Evolutionary conservation across 92 coral and sea anemone genomes (phyloP).

Genomic region (Epizoanthus ramosus): DNA sequence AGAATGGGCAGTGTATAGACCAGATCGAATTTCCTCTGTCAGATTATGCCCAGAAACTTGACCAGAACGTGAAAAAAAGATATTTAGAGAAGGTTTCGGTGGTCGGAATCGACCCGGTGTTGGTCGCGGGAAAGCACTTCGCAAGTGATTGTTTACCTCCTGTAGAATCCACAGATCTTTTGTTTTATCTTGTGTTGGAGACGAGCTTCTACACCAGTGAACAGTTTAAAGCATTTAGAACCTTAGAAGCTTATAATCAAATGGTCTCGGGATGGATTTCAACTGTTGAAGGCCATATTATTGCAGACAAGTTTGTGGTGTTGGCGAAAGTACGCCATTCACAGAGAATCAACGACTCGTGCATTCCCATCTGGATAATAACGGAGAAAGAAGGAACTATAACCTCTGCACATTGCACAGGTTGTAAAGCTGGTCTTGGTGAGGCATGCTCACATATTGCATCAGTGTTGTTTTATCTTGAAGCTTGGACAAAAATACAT

Average conservation of each 20-base stretch:
- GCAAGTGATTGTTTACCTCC: neutral
- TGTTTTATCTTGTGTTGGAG: constrained; percentile 3
- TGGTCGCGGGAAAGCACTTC: too few relatives aligned
- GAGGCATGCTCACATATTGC: too few relatives aligned
- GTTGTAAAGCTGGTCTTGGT: too few relatives aligned
- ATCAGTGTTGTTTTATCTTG: too few relatives aligned
- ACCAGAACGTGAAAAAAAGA: too few relatives aligned
- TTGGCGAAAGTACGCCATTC: constrained; percentile 9
- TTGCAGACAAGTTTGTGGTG: neutral
- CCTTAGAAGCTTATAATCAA: neutral
- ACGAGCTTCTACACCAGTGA: neutral
- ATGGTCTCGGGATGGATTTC: constrained; percentile 28
- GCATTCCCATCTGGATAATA: too few relatives aligned
- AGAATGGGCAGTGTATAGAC: neutral
- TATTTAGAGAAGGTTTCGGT: too few relatives aligned
- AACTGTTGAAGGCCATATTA: constrained; percentile 15
- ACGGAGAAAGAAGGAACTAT: too few relatives aligned
- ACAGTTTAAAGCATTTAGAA: constrained; percentile 15
- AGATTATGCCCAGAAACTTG: too few relatives aligned
- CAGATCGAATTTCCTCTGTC: neutral
- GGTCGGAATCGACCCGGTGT: too few relatives aligned
- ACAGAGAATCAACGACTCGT: constrained; percentile 19
- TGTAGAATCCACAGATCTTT: constrained; percentile 1
- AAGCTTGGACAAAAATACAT: too few relatives aligned
- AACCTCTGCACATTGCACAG: too few relatives aligned